These are phyloP conservation scores for Fregata magnificens DNA, from an alignment of 2,113 vertebrate species.

Conservation along the genomic window DNA sequence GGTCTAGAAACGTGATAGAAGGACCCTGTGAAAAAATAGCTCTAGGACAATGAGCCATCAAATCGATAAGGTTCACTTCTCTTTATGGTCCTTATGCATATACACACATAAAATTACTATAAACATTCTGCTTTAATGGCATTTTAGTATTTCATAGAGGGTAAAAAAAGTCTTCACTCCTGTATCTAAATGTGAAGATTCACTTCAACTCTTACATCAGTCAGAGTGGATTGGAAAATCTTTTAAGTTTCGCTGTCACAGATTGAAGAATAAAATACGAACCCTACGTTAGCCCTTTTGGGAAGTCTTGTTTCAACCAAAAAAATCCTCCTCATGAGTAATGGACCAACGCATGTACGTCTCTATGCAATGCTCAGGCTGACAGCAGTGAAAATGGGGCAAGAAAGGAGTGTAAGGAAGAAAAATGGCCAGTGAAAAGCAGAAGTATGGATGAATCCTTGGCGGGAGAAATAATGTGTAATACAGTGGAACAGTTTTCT, in stretches of 20 bases:
- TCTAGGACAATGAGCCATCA: background rate
- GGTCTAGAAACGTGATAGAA: background rate
- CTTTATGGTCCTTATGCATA: background rate
- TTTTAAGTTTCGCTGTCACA: background rate
- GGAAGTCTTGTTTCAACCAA: background rate
- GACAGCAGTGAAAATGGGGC: background rate
- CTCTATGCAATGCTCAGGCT: background rate
- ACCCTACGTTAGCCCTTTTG: background rate
- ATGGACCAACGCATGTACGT: rapidly evolving
- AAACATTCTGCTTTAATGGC: background rate
- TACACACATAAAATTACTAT: background rate
- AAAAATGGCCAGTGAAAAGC: background rate
- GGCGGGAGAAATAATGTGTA: background rate
- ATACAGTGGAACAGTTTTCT: background rate
- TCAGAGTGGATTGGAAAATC: background rate
- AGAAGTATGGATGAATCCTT: background rate
- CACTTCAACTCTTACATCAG: background rate
- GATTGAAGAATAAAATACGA: background rate
- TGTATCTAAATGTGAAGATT: background rate
- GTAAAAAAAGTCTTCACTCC: background rate
- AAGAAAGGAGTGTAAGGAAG: background rate
- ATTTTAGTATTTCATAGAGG: background rate
- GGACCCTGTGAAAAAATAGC: background rate
- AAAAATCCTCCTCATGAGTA: background rate
- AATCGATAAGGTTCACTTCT: background rate